Base-by-base conservation (phyloP, 2,113 vertebrate species). In the Myiozetetes cayanensis region DNA sequence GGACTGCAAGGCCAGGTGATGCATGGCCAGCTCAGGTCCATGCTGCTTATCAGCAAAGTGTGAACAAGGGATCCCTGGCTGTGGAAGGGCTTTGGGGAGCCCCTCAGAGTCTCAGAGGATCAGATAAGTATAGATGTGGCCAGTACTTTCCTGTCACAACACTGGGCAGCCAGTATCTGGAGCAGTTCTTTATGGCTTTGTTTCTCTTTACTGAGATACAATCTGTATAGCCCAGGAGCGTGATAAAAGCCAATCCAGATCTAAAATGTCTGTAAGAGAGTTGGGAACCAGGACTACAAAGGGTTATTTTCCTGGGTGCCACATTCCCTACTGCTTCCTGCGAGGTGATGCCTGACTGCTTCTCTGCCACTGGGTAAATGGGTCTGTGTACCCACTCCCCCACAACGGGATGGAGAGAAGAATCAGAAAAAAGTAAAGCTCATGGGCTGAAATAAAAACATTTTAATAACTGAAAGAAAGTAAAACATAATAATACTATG, bases 151-250 rank as follows among this genome's bases (percentile, higher is more conserved):
- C 43, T 18, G 19, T 58, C 13, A 18, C 61, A 87, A 18, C 10
- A 7, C 52, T 44, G n/a, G 23, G 15, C 30, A 27, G 27, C 5
- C 41, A 46, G 43, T 22, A 30, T 30, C 8, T 53, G 47, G 39
- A 74, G 67, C 7, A 17, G 17, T 37, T 75, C 28, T 87, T 63
- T n/a, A 58, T 9, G 35, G 17, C 39, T 91, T 89, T 63, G 9
- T 58, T 4, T 39, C 12, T 86, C 30, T 58, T 77, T 35, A 39
- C 25, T 63, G 61, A 73, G 33, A 24, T 49, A 30, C n/a, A 86
- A 30, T 5, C 27, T 81, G 19, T 44, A 37, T 8, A 74, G 17
- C 6, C 14, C 52, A 63, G 49, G 24, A 94, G 43, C 0, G 0
- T 37, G 24, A 72, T 35, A 75, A 89, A 92, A 90, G 8, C 47